Evolutionary conservation across 2,113 vertebrate genomes (phyloP).

Genomic region (Porphyrio hochstetteri): DNA sequence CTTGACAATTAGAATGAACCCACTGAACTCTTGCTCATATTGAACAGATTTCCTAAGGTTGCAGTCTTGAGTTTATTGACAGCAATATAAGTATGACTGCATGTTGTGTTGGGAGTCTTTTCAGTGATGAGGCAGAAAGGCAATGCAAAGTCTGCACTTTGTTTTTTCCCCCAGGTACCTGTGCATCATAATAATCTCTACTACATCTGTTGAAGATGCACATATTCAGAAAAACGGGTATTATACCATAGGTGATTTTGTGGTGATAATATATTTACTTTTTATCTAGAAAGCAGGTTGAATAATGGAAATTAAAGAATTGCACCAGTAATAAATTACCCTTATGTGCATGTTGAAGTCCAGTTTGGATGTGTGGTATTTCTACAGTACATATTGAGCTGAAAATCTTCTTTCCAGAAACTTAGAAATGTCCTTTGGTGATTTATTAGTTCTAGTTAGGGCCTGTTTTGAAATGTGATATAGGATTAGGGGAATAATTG

Average conservation of each 20-base stretch:
- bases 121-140: background rate
- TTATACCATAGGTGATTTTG: background rate
- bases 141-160: background rate
- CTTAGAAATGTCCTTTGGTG: background rate
- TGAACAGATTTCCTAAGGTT: background rate
- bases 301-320: background rate
- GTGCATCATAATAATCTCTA: background rate
- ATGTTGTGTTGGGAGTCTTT: rapidly evolving
- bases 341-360: background rate
- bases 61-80: background rate
- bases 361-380: background rate
- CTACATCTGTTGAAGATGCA: background rate
- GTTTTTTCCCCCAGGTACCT: background rate
- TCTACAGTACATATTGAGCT: background rate
- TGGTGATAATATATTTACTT: background rate
- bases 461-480: background rate
- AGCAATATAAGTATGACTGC: background rate
- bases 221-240: background rate
- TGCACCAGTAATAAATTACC: background rate
- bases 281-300: background rate
- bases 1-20: background rate
- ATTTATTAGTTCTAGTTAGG: background rate
- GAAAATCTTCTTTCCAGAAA: background rate
- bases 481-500: background rate
- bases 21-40: background rate